Conservation (phyloP, 2,113 vertebrate genomes). For the Buteo buteo region DNA sequence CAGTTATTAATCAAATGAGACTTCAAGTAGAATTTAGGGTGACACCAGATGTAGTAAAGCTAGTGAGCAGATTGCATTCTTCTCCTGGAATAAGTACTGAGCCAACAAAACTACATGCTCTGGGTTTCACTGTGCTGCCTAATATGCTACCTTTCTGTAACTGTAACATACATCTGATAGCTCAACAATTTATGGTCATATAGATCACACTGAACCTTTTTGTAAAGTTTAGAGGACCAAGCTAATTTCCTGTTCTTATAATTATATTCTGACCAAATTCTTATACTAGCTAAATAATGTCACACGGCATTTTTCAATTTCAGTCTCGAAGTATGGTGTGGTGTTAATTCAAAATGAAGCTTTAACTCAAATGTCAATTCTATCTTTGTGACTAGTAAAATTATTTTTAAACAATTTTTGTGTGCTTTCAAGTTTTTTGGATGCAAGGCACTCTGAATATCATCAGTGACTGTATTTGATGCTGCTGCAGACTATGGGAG, state of each 20-base stretch:
- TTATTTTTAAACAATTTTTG: slow-evolving; percentile 5
- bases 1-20: background rate
- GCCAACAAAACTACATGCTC: background rate
- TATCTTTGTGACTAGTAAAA: slow-evolving; percentile 21
- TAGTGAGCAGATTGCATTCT: background rate
- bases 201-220: background rate
- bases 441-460: background rate
- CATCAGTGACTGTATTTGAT: background rate
- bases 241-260: background rate
- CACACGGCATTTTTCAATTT: background rate
- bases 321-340: rapidly evolving
- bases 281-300: background rate
- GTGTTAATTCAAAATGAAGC: background rate
- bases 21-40: background rate
- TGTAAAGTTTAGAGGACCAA: background rate
- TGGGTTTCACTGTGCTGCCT: background rate
- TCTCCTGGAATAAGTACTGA: background rate
- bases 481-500: background rate
- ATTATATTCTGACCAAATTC: background rate
- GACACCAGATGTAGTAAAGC: background rate
- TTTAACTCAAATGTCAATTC: slow-evolving; percentile 23
- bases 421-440: background rate
- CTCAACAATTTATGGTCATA: background rate
- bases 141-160: background rate
- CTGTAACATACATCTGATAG: background rate